These are phyloP conservation scores for Zelostemma sp. DNA, from an alignment of 1,140 invertebrate species.

Conservation along the genomic window DNA sequence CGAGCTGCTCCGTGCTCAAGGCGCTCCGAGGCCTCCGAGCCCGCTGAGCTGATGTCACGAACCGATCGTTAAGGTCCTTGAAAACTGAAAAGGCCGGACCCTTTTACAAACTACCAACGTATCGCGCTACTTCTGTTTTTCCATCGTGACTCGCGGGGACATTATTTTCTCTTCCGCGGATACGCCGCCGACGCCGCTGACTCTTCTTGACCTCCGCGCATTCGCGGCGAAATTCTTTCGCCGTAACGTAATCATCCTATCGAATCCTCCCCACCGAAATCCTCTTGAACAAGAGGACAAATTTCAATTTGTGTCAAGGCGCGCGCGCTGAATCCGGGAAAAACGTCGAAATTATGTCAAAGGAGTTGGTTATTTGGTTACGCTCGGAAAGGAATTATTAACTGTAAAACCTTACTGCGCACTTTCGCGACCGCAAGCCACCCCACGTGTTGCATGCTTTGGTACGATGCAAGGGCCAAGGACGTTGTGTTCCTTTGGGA, in stretches of 20 bases:
- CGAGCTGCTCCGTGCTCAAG: conserved; percentile 37
- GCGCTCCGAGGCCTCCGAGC: too few species aligned
- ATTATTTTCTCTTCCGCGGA: background rate
- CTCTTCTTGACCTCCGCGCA: background rate
- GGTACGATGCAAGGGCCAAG: background rate
- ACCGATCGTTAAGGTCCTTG: conserved; percentile 50
- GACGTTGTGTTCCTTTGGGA: conserved; percentile 13
- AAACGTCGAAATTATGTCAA: too few species aligned
- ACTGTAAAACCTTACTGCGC: too few species aligned
- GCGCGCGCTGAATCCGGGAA: too few species aligned
- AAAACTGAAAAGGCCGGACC: conserved; percentile 43
- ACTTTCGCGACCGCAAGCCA: too few species aligned
- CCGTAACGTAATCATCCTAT: too few species aligned
- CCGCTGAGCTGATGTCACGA: conserved; percentile 59
- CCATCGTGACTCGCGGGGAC: conserved; percentile 25
- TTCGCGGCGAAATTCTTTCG: background rate
- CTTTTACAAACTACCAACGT: conserved; percentile 39
- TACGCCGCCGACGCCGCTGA: background rate
- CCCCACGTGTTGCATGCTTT: too few species aligned
- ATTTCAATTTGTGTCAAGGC: background rate
- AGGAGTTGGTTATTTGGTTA: too few species aligned
- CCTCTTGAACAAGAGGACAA: too few species aligned
- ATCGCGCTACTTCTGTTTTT: conserved; percentile 42
- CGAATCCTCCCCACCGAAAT: too few species aligned
- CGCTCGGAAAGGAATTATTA: too few species aligned